Evolutionary conservation across 2,888 invertebrate genomes (phyloP).

Genomic region (Xestia rhomboidea): DNA sequence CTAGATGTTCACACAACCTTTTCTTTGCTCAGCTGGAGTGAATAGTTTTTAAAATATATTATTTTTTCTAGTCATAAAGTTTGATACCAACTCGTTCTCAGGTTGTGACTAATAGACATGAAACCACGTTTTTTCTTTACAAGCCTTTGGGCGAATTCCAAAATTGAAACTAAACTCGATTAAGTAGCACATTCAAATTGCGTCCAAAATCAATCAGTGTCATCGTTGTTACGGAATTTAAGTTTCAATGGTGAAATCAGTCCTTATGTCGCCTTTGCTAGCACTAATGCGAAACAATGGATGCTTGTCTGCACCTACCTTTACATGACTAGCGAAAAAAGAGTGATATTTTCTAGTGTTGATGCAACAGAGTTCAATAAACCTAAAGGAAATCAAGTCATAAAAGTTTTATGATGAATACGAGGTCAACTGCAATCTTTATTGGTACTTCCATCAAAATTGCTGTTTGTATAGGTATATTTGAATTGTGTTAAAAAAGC

Average conservation of each 20-base stretch:
- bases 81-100: too few species aligned
- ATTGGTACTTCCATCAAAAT: not conserved
- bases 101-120: too few species aligned
- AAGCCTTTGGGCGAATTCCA: not conserved
- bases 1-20: not conserved
- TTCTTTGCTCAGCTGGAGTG: too few species aligned
- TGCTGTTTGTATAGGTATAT: not conserved
- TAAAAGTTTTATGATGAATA: constrained; percentile 17
- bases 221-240: not conserved
- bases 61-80: not conserved
- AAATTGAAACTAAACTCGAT: not conserved
- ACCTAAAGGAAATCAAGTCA: constrained; percentile 24
- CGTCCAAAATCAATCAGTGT: not conserved
- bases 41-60: not conserved
- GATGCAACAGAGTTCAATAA: constrained; percentile 38
- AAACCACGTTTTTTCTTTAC: not conserved
- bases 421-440: constrained; percentile 15
- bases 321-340: not conserved
- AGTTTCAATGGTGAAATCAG: not conserved
- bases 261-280: too few species aligned
- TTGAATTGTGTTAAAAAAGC: not conserved
- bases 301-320: not conserved
- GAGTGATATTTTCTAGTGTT: not conserved
- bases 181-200: not conserved
- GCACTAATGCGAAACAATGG: not conserved